These are phyloP conservation scores for Bradypodion ventrale DNA, from an alignment of 2,797 vertebrate genomes.

Conservation along the genomic window DNA sequence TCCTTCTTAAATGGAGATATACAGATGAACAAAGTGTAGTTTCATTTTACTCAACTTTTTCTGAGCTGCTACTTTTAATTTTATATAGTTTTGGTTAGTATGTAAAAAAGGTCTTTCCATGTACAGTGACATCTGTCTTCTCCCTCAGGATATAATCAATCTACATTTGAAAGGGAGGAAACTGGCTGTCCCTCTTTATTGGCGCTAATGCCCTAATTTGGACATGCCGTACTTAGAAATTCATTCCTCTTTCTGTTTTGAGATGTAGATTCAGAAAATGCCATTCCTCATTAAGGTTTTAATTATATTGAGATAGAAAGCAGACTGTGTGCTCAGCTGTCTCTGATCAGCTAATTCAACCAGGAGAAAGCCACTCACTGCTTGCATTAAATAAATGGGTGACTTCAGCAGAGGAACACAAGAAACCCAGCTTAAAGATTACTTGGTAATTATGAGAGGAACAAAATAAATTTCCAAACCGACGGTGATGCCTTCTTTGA, in stretches of 20 bases:
- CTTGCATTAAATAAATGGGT: constrained; percentile 41
- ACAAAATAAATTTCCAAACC: not conserved
- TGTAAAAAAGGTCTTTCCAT: constrained; percentile 7
- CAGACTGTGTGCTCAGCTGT: constrained; percentile 18
- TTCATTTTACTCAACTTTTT: not conserved
- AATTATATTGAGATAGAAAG: constrained; percentile 42
- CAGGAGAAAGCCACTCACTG: constrained; percentile 7
- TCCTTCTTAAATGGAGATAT: not conserved
- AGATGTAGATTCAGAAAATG: constrained; percentile 45
- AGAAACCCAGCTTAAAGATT: not conserved
- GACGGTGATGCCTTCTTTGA: not conserved
- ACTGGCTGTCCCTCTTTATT: not conserved
- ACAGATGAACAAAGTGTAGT: not conserved
- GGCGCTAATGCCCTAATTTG: not conserved
- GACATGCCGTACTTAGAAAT: constrained; percentile 13
- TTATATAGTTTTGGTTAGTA: constrained; percentile 30
- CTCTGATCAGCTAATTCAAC: constrained; percentile 40
- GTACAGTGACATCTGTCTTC: not conserved
- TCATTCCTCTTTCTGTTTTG: constrained; percentile 25
- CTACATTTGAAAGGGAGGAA: constrained; percentile 24
- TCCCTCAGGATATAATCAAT: constrained; percentile 2
- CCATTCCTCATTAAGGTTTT: constrained; percentile 51
- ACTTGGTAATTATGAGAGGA: not conserved
- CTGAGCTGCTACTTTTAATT: not conserved
- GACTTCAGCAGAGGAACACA: constrained; percentile 23